Percentiles rank a stretch among this genome's conserved stretches.
These are phyloP conservation scores for Chloroclystis v-ata DNA, from an alignment of 2,888 invertebrate species.

Conservation along the genomic window DNA sequence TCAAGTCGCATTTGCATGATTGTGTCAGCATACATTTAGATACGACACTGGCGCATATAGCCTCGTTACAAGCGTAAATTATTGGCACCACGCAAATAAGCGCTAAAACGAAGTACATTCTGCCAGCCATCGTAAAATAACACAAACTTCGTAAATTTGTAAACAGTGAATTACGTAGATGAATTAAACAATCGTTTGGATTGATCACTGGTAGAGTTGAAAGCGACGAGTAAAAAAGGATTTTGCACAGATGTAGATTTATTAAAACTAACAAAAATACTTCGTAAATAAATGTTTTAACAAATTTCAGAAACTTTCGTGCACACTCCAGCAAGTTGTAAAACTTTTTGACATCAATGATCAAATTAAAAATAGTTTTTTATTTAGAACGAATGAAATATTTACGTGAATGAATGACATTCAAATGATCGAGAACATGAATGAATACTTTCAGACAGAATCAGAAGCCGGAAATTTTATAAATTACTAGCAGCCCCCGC, in stretches of 20 bases:
- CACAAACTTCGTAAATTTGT: conserved; percentile 25
- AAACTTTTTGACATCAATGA: neutral
- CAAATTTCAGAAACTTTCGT: neutral
- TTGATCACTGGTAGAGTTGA: neutral
- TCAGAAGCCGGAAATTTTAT: too few species aligned
- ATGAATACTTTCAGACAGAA: too few species aligned
- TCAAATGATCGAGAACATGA: too few species aligned
- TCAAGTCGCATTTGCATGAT: conserved; percentile 96
- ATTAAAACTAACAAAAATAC: too few species aligned
- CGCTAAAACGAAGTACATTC: conserved; percentile 52
- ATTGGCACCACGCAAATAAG: conserved; percentile 59
- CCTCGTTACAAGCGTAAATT: conserved; percentile 88
- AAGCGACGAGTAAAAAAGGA: neutral
- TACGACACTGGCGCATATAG: conserved; percentile 96
- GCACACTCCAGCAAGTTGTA: neutral
- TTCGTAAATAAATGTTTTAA: too few species aligned
- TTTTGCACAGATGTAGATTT: neutral
- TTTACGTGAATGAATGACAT: too few species aligned
- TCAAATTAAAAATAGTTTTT: too few species aligned
- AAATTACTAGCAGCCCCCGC: too few species aligned
- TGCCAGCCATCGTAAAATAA: conserved; percentile 51
- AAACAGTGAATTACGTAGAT: conserved; percentile 36
- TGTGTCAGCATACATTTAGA: conserved; percentile 98
- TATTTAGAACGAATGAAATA: too few species aligned
- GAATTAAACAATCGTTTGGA: conserved; percentile 40